Evolutionary conservation across 2,113 vertebrate genomes (phyloP), one percentile per base, ranked within the genome.

Genomic region (Actenoides hombroni): DNA sequence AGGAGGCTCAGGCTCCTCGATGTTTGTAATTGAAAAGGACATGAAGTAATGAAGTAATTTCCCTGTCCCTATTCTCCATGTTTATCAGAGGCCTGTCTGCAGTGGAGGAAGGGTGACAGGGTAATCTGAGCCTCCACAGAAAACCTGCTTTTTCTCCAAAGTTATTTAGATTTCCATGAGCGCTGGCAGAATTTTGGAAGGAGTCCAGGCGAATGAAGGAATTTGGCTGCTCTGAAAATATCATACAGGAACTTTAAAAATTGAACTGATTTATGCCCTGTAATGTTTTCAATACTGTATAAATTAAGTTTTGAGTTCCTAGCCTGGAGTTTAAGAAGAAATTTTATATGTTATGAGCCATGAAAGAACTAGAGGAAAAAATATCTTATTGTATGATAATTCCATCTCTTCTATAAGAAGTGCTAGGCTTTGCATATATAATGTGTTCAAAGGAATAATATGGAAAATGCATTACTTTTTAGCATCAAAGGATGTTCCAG

Each of bases 21-120:
- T 97, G 95, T 89, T 97, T 97, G 96, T 98, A 98, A 98, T 98
- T 98, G 98, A 98, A 98, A 97, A 97, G 97, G 98, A 98, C 98
- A 95, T 93, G 97, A 96, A 98, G 96, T 98, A 98, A 98, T 98
- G 98, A 98, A 98, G 97, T 98, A 97, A 98, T 98, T 98, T 98
- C 97, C 98, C 98, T 95, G 95, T 98, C 96, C 97, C 97, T 97
- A 93, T 97, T 98, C 97, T 97, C 97, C 81, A 76, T 98, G 98
- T 98, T 98, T 98, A 98, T 97, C 97, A 96, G 98, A 97, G 96
- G 95, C 94, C 95, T 95, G 97, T 97, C 97, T 97, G 97, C 97
- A 95, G 96, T 4, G 91, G 92, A 97, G 97, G 97, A 98, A 98
- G 97, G 97, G 97, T 97, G 97, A 98, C 97, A 96, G 95, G 92